Base-by-base conservation (phyloP, 2,888 invertebrate species). In the Phania funesta region DNA sequence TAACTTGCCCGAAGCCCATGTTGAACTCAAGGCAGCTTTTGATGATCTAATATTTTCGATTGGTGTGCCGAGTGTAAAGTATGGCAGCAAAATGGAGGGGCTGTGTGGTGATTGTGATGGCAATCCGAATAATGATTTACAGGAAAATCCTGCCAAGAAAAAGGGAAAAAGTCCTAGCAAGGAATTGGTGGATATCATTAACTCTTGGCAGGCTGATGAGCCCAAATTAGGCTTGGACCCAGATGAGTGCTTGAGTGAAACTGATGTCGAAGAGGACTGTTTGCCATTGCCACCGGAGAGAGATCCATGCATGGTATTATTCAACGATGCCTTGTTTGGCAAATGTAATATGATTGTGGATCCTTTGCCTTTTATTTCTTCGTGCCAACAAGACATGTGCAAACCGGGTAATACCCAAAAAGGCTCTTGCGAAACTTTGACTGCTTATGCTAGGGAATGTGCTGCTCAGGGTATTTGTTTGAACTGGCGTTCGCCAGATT, bases 91-190 rank as follows among this genome's bases (percentile, higher is more conserved):
- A 83, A 93, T 95, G 70, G 95, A 96, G 89, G 97, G 97, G 0
- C 92, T 97, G 1, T 97, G 97, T 89, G 97, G 97, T 64, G 93
- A 94, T 84, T 95, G 95, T 88, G 93, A 94, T 60, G 93, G 93
- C 0, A 92, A 93, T 86, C 90, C 92, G 3, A 91, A 92, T 0
- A 92, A 93, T 54, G 93, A 94, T 87, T 90, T 94, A n/a, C 87
- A 91, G 83, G 91, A 77, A 92, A 94, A 62, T 92, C 93, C 20
- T 91, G 92, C 85, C 85, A 90, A 87, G 75, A 86, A 84, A 29
- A 88, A 86, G 64, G 88, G 87, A 73, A 86, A 84, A 32, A 85
- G 86, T 4, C 65, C 85, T 0, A 81, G 83, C 48, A 83, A 52
- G 0, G 85, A 86, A 16, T 70, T 87, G n/a, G 86, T 85, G 20